Percentiles rank a stretch among this genome's conserved stretches.
These are phyloP conservation scores for Spea multiplicata DNA, from an alignment of 2,113 vertebrate genomes.

Conservation along the genomic window DNA sequence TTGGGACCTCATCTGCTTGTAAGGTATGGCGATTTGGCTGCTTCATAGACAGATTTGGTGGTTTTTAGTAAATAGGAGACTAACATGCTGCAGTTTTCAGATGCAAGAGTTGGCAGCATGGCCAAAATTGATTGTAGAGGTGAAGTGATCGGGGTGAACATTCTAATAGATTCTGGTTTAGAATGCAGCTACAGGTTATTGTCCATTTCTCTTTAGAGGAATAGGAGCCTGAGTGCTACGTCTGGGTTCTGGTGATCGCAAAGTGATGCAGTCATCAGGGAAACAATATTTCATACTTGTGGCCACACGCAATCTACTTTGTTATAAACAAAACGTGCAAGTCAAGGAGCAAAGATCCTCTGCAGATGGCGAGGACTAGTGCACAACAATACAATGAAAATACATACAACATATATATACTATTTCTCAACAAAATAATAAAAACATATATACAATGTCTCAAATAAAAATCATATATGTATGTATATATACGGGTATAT, in stretches of 20 bases:
- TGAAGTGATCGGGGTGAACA: too few relatives aligned
- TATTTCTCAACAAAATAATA: not conserved
- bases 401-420: not conserved
- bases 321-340: not conserved
- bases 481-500: too few relatives aligned
- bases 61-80: too few relatives aligned
- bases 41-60: not conserved
- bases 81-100: too few relatives aligned
- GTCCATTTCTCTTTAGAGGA: too few relatives aligned
- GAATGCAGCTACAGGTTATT: too few relatives aligned
- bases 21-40: slow-evolving; percentile 7
- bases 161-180: too few relatives aligned
- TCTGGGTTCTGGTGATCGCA: too few relatives aligned
- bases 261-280: not conserved
- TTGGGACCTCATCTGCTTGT: not conserved
- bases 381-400: not conserved
- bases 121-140: too few relatives aligned
- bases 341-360: not conserved
- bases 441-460: not conserved
- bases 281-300: not conserved
- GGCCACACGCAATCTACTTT: not conserved
- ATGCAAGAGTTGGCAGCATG: too few relatives aligned
- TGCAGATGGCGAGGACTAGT: not conserved
- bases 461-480: not conserved
- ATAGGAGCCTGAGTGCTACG: too few relatives aligned